Evolutionary conservation across 2,797 vertebrate genomes (phyloP).

Genomic region (Acridotheres tristis): DNA sequence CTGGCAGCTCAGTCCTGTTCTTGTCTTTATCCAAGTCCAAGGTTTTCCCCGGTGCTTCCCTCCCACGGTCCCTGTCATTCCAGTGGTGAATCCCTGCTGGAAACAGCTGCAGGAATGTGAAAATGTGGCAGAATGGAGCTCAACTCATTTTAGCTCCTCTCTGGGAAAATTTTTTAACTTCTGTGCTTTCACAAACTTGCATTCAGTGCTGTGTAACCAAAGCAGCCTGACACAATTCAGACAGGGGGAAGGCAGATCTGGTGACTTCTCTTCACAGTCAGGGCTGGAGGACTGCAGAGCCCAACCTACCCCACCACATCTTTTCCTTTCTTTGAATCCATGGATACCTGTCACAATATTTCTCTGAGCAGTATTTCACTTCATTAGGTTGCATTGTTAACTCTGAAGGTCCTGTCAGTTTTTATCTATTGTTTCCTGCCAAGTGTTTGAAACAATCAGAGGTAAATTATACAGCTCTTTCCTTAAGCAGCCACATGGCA

Average conservation of each 20-base stretch:
- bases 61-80: accelerated
- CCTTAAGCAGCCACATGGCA: not conserved
- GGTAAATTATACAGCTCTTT: constrained; percentile 8
- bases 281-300: not conserved
- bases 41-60: accelerated
- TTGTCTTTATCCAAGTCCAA: accelerated
- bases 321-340: not conserved
- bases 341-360: constrained; percentile 38
- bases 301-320: not conserved
- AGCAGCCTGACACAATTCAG: not conserved
- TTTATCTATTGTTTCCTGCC: constrained; percentile 59
- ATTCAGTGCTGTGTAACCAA: not conserved
- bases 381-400: constrained; percentile 55
- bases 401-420: constrained; percentile 35
- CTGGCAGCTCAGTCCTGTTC: not conserved
- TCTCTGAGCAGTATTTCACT: constrained; percentile 20
- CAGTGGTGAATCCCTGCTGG: not conserved
- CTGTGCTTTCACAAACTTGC: not conserved
- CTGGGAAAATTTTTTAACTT: not conserved
- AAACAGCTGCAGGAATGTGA: not conserved
- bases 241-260: not conserved
- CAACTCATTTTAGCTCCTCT: not conserved
- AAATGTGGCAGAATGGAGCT: not conserved
- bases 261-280: not conserved
- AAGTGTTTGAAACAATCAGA: constrained; percentile 18